Base-by-base conservation (phyloP, 2,113 vertebrate genomes). In the Apus apus region DNA sequence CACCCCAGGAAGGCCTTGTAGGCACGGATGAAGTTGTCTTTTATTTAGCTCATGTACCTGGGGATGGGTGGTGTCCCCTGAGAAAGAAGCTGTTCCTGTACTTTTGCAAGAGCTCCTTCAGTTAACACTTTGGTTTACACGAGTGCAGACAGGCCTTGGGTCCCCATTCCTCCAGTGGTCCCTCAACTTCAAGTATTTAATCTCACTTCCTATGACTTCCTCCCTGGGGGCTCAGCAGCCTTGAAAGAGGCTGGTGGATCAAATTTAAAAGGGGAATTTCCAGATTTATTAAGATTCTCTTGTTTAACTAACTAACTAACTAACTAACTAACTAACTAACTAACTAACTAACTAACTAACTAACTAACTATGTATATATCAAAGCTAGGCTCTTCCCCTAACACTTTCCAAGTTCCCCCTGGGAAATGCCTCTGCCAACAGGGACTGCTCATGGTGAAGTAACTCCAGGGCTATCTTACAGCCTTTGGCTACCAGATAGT, bases 201-300 rank as follows among this genome's bases (percentile, higher is more conserved):
- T 93, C 36, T 85, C 54, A 34, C n/a, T 88, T 91, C 58, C 58
- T 64, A n/a, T 23, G n/a, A n/a, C 8, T 75, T 68, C 82, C 27
- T 61, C 48, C 66, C 40, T 0, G 20, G 43, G 72, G 73, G 46
- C 60, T 30, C 32, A 34, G 34, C 8, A 43, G 32, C 56, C 34
- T 66, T 66, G 57, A 56, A 71, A 83, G 48, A 75, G 23, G 27
- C n/a, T 40, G 48, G 8, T 7, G 6, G 60, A 65, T 85, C 61
- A 54, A 45, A 73, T 65, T 38, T 70, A 86, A 86, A 88, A 74
- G 45, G 50, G 61, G 71, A 26, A 87, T 91, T 95, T 82, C 62
- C 70, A 93, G 27, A 26, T 67, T 90, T 81, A 75, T 76, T 73
- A 46, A 82, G 27, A 75, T 17, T 73, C 30, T 86, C 71, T 71